Base-by-base conservation (phyloP, 92 coral and sea anemone genomes). In the Epizoanthus illoricatus region DNA sequence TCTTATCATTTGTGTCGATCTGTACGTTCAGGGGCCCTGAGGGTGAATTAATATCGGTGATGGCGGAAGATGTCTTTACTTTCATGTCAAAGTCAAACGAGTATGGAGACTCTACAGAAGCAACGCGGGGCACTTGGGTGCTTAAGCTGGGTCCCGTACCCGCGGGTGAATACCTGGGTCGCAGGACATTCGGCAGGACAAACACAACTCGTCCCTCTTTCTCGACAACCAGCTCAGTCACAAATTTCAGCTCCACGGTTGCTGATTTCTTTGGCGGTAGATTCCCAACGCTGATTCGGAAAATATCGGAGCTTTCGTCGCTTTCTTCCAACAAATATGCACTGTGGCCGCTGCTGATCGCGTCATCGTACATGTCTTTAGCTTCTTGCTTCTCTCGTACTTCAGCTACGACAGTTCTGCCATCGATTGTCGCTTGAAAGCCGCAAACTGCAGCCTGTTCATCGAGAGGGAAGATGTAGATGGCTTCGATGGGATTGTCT, bases 371-470 rank as follows among this genome's bases (percentile, higher is more conserved):
- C 56, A 85, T 85, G 58, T 92, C 91, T 36, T 85, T 84, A 65
- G 98, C 98, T 86, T 94, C 90, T 82, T 91, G 84, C 69, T 94
- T 94, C 81, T 90, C 98, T 65, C 88, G 91, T 7, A 94, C 75
- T 84, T 94, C 89, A 24, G 96, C 98, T 15, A 88, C 90, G 75
- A 94, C 86, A 78, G 93, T 94, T 73, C 96, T 81, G 58, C 95
- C 95, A 62, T 94, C 94, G 55, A 94, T 86, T 10, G 89, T 81
- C 0, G 98, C 98, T 89, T 92, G 91, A 79, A 94, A 91, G 67
- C 97, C 98, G 61, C 95, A 93, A 7, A 94, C 98, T 18, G 97
- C 94, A 94, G 92, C 90, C 60, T 91, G 89, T 40, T 93, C 94
- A 69, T 88, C 90, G 33, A 91, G 81, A 73, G 97, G 97, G 56